Evolutionary conservation across 2,797 vertebrate species (phyloP).

Genomic region (Sebastes flavidus): DNA sequence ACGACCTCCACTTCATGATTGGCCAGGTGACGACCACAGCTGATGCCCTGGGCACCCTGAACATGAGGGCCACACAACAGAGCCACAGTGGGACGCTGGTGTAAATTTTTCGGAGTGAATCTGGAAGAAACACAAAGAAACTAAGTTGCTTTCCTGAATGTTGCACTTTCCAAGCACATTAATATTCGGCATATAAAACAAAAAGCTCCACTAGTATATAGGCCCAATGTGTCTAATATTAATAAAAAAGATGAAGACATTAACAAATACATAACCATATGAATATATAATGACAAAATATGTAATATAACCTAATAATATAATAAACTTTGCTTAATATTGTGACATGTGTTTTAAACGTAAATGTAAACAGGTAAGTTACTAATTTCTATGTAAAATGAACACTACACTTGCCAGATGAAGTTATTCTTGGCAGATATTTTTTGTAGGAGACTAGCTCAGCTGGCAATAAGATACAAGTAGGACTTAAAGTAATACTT

Average conservation of each 20-base stretch:
- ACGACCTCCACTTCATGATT: slow-evolving; percentile 97
- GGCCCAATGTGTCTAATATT: background rate
- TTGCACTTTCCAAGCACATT: background rate
- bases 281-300: background rate
- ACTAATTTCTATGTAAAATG: background rate
- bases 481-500: background rate
- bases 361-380: background rate
- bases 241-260: background rate
- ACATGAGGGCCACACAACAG: slow-evolving; percentile 95
- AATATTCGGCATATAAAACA: background rate
- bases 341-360: background rate
- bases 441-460: background rate
- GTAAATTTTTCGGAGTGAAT: slow-evolving; percentile 97
- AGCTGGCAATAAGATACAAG: background rate
- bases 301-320: too few species aligned
- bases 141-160: background rate
- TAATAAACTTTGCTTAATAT: background rate
- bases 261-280: background rate
- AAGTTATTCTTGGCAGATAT: background rate
- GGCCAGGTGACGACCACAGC: slow-evolving; percentile 95
- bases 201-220: background rate
- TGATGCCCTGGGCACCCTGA: slow-evolving; percentile 98
- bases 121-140: slow-evolving; percentile 65
- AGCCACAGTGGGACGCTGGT: slow-evolving; percentile 94
- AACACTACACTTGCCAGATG: background rate